Conservation (phyloP, 2,888 invertebrate genomes). For the Aplocera efformata region DNA sequence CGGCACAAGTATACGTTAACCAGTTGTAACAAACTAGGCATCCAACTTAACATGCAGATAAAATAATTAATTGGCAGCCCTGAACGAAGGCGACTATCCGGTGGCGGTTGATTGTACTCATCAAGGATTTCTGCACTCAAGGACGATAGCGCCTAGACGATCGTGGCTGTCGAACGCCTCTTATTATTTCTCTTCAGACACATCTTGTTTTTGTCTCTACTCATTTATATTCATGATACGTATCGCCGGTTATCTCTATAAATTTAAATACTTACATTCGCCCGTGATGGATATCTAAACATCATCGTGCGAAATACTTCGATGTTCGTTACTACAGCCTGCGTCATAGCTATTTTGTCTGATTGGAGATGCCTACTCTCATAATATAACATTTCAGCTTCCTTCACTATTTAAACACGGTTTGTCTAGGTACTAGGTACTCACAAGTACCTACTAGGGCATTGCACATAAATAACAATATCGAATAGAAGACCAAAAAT, state of each 20-base stretch:
- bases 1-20: conserved; percentile 35
- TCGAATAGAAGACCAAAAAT: too few relatives aligned
- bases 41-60: conserved; percentile 45
- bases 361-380: conserved; percentile 1
- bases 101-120: conserved; percentile 80
- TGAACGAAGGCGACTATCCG: conserved; percentile 67
- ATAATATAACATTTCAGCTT: too few relatives aligned
- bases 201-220: conserved; percentile 74
- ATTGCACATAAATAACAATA: too few relatives aligned
- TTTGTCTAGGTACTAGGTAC: too few relatives aligned
- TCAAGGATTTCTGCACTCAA: conserved; percentile 79
- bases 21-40: conserved; percentile 38
- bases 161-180: conserved; percentile 66
- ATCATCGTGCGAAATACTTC: conserved; percentile 39
- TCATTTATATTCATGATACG: conserved; percentile 78
- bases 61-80: conserved; percentile 70
- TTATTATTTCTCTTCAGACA: conserved; percentile 75
- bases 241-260: conserved; percentile 72
- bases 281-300: conserved; percentile 46
- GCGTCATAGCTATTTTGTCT: conserved; percentile 11
- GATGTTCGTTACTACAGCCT: conserved; percentile 33
- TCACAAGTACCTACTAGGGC: too few relatives aligned
- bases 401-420: too few relatives aligned
- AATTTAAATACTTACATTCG: conserved; percentile 65
- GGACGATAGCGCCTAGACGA: conserved; percentile 73